Evolutionary conservation across 2,113 vertebrate species (phyloP).

Genomic region (Oxyura jamaicensis): DNA sequence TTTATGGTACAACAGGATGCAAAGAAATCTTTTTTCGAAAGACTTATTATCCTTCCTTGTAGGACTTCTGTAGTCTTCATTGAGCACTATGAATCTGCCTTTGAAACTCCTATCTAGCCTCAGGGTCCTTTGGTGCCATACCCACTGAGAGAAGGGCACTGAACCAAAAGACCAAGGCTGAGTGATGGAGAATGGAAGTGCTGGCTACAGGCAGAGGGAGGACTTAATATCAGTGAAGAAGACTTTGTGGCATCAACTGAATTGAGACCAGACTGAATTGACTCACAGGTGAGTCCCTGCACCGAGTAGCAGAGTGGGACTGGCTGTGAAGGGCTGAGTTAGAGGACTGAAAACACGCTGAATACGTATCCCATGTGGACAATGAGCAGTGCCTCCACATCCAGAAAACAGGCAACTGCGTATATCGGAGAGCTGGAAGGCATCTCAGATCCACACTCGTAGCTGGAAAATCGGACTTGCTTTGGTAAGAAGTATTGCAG

Average conservation of each 20-base stretch:
- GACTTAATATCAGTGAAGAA: not conserved
- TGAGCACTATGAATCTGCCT: not conserved
- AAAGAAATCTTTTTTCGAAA: not conserved
- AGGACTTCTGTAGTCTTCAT: not conserved
- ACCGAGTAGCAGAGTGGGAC: not conserved
- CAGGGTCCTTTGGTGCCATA: not conserved
- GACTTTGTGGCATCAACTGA: not conserved
- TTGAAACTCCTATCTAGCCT: not conserved
- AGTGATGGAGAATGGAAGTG: not conserved
- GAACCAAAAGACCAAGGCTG: not conserved
- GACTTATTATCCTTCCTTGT: conserved; percentile 24
- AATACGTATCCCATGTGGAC: fast-evolving
- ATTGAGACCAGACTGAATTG: not conserved
- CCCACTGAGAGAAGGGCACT: not conserved
- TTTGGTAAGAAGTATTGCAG: not conserved
- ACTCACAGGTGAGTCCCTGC: not conserved
- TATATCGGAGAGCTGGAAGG: not conserved
- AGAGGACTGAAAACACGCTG: not conserved
- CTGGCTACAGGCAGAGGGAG: not conserved
- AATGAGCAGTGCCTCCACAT: not conserved
- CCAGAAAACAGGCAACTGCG: not conserved
- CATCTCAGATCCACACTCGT: not conserved
- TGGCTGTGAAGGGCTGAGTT: not conserved
- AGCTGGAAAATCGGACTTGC: not conserved
- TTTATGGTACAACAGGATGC: conserved; percentile 14